Evolutionary conservation across 1,140 invertebrate species (phyloP), one percentile per base, ranked within the genome.

Genomic region (Drosophila serrata): DNA sequence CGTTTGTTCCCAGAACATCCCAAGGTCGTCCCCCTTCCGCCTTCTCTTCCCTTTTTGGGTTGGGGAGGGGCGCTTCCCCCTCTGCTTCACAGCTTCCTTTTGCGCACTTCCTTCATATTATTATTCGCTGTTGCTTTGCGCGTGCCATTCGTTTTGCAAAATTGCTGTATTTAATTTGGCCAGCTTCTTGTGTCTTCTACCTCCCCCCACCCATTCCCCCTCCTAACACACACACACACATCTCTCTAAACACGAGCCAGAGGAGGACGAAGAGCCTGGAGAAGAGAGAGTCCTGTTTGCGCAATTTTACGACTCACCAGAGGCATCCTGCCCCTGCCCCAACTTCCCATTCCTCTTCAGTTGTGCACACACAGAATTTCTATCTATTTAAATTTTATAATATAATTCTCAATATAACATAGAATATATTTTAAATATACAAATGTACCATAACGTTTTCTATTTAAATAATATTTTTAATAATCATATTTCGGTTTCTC

Each of bases 151-250:
- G 64, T 82, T 79, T 82, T 78, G 57, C 59, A 75, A 82, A 82
- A 81, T 84, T 78, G 72, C 85, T 90, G 84, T 84, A 80, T 88
- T 87, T 87, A 88, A 87, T 87, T 87, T 87, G 75, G 74, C 53
- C 62, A 55, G 55, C 55, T 75, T 33, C 68, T 46, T 42, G 22
- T 39, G 27, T 33, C 33, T 53, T 35, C 39, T 12, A 19, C 48
- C 39, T 13, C 12, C 39, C 22, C 15, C 35, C 39, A 19, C 31
- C 27, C 63, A n/a, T n/a, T n/a, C n/a, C n/a, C n/a, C n/a, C n/a
- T n/a, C 65, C 72, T 45, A 43, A 37, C 8, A n/a, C 43, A 22
- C 17, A 13, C 11, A 17, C n/a, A 48, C 46, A 46, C 49, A 55
- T 57, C 56, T 40, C 49, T 55, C 46, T 57, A 56, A 68, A 43